These are phyloP conservation scores for Alosa sapidissima DNA, from an alignment of 2,797 vertebrate genomes.

Conservation along the genomic window DNA sequence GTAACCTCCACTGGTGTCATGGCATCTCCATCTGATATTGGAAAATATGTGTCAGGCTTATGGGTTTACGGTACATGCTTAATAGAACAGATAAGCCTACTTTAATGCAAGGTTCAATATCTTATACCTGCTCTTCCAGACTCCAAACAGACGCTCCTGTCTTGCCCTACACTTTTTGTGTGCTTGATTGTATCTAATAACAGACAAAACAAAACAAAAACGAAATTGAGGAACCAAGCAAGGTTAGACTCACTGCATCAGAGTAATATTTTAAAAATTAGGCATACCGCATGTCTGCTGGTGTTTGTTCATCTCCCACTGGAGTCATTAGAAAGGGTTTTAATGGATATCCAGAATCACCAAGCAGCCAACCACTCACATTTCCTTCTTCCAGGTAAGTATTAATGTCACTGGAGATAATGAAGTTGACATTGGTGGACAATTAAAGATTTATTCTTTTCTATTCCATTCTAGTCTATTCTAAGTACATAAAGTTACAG, in stretches of 20 bases:
- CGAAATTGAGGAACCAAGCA: neutral
- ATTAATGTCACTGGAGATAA: neutral
- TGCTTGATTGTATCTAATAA: neutral
- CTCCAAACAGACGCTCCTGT: neutral
- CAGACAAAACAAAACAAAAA: neutral
- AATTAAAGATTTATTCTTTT: too few relatives aligned
- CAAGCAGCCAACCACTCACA: neutral
- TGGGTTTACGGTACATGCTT: neutral
- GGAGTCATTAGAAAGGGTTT: neutral
- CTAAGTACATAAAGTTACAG: too few relatives aligned
- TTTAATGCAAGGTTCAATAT: neutral
- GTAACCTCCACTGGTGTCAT: neutral
- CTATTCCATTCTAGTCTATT: neutral
- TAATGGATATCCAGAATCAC: neutral
- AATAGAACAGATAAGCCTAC: neutral
- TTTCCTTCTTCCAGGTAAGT: slow-evolving; percentile 9
- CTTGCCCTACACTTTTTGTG: neutral
- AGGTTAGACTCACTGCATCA: neutral
- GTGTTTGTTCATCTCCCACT: neutral
- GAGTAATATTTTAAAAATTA: neutral
- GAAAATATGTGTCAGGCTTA: neutral
- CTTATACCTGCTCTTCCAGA: neutral
- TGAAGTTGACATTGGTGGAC: neutral
- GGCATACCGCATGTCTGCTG: neutral
- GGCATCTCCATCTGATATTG: neutral